Evolutionary conservation across 1,140 invertebrate species (phyloP).

Genomic region (Tetramorium simillimum): DNA sequence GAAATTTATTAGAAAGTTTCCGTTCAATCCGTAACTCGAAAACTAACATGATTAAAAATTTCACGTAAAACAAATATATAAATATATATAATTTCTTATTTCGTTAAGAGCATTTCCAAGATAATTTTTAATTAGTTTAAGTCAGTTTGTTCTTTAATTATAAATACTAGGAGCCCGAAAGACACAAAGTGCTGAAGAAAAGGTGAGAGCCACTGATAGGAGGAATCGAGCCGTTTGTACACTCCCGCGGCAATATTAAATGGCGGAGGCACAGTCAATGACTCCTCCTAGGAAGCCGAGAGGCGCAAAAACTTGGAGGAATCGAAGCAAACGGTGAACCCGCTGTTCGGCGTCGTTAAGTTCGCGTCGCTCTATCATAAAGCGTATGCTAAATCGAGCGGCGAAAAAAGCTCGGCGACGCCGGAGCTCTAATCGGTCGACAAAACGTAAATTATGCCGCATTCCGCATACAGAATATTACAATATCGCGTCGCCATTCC

Average conservation of each 20-base stretch:
- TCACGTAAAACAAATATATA: neutral
- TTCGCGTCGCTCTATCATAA: slow-evolving; percentile 28
- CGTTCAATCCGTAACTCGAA: neutral
- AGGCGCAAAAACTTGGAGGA: slow-evolving; percentile 51
- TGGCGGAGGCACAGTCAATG: slow-evolving; percentile 61
- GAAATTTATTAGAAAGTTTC: neutral
- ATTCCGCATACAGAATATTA: slow-evolving; percentile 14
- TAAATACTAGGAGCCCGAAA: neutral
- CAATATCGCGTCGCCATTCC: neutral
- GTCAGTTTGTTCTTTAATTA: neutral
- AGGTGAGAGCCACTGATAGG: slow-evolving; percentile 48
- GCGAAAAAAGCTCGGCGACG: slow-evolving; percentile 17
- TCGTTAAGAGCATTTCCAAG: neutral
- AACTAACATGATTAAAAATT: neutral
- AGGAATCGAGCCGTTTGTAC: slow-evolving; percentile 29
- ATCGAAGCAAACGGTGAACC: slow-evolving; percentile 52
- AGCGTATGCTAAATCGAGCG: slow-evolving; percentile 34
- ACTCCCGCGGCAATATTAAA: slow-evolving; percentile 59
- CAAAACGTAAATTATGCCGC: slow-evolving; percentile 40
- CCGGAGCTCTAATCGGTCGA: neutral
- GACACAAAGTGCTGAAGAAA: neutral
- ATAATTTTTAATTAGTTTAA: neutral
- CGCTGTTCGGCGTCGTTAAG: slow-evolving; percentile 27
- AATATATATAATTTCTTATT: neutral
- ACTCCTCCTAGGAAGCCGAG: slow-evolving; percentile 58